A percentile compares a stretch with the other conserved stretches of the same genome.
Conservation (phyloP, 2,797 vertebrate species). For the Neoniphon sammara region DNA sequence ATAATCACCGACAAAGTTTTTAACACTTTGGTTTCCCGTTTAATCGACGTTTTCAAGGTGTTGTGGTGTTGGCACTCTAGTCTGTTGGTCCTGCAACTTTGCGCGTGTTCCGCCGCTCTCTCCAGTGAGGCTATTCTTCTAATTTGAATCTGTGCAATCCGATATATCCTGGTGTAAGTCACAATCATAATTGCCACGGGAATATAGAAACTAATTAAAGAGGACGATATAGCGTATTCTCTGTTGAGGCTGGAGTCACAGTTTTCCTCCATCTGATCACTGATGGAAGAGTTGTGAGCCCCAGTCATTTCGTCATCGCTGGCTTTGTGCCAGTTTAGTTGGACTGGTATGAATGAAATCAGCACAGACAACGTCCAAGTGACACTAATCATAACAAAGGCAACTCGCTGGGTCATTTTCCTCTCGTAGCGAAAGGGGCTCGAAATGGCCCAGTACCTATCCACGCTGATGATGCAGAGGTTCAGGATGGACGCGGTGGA, state of each 20-base stretch:
- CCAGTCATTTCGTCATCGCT: slow-evolving; percentile 55
- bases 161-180: slow-evolving; percentile 94
- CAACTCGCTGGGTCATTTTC: slow-evolving; percentile 92
- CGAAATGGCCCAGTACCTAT: slow-evolving; percentile 96
- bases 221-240: slow-evolving; percentile 95
- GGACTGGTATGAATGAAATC: slow-evolving; percentile 96
- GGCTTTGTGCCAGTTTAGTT: slow-evolving; percentile 93
- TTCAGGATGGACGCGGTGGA: slow-evolving; percentile 97
- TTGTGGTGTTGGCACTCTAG: slow-evolving; percentile 84
- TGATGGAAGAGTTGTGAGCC: slow-evolving; percentile 63
- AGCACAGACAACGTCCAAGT: slow-evolving; percentile 93
- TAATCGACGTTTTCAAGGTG: slow-evolving; percentile 88
- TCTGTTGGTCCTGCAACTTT: slow-evolving; percentile 86
- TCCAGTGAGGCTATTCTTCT: slow-evolving; percentile 91
- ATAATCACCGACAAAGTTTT: slow-evolving; percentile 95
- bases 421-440: slow-evolving; percentile 95
- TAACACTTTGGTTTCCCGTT: slow-evolving; percentile 93
- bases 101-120: slow-evolving; percentile 90
- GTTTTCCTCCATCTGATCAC: slow-evolving; percentile 62
- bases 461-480: slow-evolving; percentile 94
- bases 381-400: slow-evolving; percentile 90
- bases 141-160: slow-evolving; percentile 93
- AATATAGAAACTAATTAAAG: slow-evolving; percentile 96
- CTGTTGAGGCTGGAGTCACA: slow-evolving; percentile 96
- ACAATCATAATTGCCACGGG: slow-evolving; percentile 96